phyloP scores from a whole-genome alignment of 2,888 invertebrate species.

The Lycocerus yunnanus region DNA sequence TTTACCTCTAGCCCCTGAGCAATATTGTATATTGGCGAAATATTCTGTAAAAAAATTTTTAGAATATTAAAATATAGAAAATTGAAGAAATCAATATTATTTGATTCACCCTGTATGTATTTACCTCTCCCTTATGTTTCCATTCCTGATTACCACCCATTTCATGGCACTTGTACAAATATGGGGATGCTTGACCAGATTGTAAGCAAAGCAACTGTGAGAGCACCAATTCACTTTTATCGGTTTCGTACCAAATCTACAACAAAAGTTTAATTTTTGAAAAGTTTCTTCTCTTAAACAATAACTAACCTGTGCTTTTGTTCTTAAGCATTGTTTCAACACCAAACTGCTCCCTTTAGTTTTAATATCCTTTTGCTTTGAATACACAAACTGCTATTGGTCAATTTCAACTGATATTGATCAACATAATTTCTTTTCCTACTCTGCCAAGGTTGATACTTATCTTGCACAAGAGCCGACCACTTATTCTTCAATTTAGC shows the following conservation, averaged over 20 bases:
- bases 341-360: constrained; percentile 77
- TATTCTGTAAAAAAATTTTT: too few relatives aligned
- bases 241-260: constrained; percentile 85
- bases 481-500: constrained; percentile 63
- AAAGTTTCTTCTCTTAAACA: not conserved
- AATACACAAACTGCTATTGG: constrained; percentile 75
- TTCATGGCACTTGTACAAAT: constrained; percentile 90
- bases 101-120: too few relatives aligned
- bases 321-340: constrained; percentile 71
- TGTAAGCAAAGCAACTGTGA: constrained; percentile 86
- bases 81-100: too few relatives aligned
- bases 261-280: constrained; percentile 33
- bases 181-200: constrained; percentile 66
- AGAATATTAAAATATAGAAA: too few relatives aligned
- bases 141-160: constrained; percentile 92
- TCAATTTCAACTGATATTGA: constrained; percentile 74
- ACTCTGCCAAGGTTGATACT: constrained; percentile 83
- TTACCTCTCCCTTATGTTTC: constrained; percentile 77
- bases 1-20: too few relatives aligned
- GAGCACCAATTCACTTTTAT: constrained; percentile 80
- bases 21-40: constrained; percentile 81
- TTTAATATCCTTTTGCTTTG: constrained; percentile 78
- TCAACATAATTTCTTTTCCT: constrained; percentile 76
- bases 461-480: constrained; percentile 65
- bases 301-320: constrained; percentile 70